A percentile compares a stretch with the other conserved stretches of the same genome.
Evolutionary conservation across 2,888 invertebrate genomes (phyloP).

Genomic region (Protophormia terraenovae): DNA sequence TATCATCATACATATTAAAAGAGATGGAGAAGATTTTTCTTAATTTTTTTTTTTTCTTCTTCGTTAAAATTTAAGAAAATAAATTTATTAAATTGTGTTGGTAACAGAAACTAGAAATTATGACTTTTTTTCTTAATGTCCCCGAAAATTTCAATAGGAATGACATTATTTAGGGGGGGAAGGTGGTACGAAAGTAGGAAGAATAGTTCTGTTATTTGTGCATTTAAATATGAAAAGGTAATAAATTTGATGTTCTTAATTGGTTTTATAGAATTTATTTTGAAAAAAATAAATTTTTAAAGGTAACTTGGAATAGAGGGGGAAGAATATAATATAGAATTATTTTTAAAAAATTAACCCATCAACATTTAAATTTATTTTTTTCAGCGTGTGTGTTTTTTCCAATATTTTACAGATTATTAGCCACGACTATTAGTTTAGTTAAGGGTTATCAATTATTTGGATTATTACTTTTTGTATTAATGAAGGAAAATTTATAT

Average conservation of each 20-base stretch:
- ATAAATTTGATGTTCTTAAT: conserved; percentile 27
- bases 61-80: conserved; percentile 30
- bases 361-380: conserved; percentile 17
- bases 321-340: not conserved
- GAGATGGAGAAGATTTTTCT: not conserved
- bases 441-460: too few species aligned
- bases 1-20: conserved; percentile 43
- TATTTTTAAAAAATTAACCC: not conserved
- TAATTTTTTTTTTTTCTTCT: not conserved
- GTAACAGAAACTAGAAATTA: conserved; percentile 24
- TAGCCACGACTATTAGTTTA: not conserved
- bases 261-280: not conserved
- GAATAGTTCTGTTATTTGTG: not conserved
- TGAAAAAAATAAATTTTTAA: not conserved
- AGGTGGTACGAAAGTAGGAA: not conserved
- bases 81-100: conserved; percentile 41
- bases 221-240: conserved; percentile 3
- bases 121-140: conserved; percentile 30
- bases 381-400: not conserved
- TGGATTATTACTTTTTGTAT: too few species aligned
- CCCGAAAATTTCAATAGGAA: conserved; percentile 2
- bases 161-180: not conserved
- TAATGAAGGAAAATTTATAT: too few species aligned
- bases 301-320: not conserved
- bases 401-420: not conserved